A percentile compares a stretch with the other conserved stretches of the same genome.
Conservation (phyloP, 2,888 invertebrate species). For the Cephus pulcher region DNA sequence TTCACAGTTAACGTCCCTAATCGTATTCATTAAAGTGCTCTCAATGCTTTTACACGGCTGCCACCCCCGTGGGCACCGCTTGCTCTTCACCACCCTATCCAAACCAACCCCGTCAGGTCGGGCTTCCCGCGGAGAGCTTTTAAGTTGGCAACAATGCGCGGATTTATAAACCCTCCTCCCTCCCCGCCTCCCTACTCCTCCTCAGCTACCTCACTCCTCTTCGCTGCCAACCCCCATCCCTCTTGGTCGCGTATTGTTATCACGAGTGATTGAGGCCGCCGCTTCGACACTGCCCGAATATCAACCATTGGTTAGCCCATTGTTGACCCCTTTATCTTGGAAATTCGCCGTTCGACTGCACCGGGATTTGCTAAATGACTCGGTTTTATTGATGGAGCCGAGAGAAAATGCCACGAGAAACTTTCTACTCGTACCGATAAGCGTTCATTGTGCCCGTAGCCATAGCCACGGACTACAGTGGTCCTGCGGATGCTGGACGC, state of each 20-base stretch:
- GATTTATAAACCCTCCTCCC: conserved; percentile 61
- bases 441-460: conserved; percentile 39
- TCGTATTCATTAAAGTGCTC: conserved; percentile 65
- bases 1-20: conserved; percentile 62
- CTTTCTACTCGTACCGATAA: conserved; percentile 41
- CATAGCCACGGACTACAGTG: not conserved
- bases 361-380: conserved; percentile 59
- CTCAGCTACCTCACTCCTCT: not conserved
- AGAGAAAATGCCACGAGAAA: conserved; percentile 30
- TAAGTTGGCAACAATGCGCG: conserved; percentile 66
- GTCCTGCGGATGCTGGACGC: not conserved
- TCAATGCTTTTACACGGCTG: conserved; percentile 61
- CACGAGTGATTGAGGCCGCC: conserved; percentile 61
- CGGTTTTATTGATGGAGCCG: conserved; percentile 63
- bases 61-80: conserved; percentile 37
- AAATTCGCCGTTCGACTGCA: conserved; percentile 49
- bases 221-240: not conserved
- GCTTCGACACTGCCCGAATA: conserved; percentile 65
- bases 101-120: conserved; percentile 9
- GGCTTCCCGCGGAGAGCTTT: conserved; percentile 47
- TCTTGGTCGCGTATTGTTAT: conserved; percentile 57
- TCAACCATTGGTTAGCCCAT: conserved; percentile 62
- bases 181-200: not conserved
- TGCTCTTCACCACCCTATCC: conserved; percentile 43
- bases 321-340: conserved; percentile 65